Evolutionary conservation across 2,888 invertebrate genomes (phyloP).

Genomic region (Adela reaumurella): DNA sequence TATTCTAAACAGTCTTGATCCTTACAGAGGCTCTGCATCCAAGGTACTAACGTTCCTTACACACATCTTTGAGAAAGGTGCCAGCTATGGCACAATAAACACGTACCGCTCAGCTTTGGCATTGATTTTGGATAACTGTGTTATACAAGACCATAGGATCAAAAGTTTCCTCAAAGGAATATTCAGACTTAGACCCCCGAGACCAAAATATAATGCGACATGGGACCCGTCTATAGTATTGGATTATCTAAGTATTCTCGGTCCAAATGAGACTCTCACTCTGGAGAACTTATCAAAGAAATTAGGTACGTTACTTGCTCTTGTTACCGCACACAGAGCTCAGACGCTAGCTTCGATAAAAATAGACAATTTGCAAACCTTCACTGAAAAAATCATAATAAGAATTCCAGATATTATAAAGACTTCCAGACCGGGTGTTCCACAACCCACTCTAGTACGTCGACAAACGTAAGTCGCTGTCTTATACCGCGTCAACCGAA

Average conservation of each 20-base stretch:
- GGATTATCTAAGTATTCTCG: conserved; percentile 1
- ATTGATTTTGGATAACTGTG: conserved; percentile 1
- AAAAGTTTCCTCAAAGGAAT: conserved; percentile 7
- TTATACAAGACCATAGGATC: neutral
- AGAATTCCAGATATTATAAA: conserved; percentile 6
- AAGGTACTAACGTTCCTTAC: conserved; percentile 4
- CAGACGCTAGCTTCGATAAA: conserved; percentile 6
- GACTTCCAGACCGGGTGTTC: no score
- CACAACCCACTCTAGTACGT: no score
- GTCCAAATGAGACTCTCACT: conserved; percentile 3
- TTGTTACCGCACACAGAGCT: conserved; percentile 5
- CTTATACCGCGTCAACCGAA: no score
- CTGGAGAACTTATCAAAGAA: conserved; percentile 5
- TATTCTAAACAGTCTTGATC: neutral
- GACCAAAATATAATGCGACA: conserved; percentile 6
- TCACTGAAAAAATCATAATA: conserved; percentile 1
- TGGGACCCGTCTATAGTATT: conserved; percentile 6
- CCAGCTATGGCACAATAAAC: conserved; percentile 7
- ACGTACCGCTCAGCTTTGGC: conserved; percentile 5
- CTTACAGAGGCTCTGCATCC: neutral
- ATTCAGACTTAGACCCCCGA: conserved; percentile 3
- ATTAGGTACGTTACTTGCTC: conserved; percentile 4
- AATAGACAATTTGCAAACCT: conserved; percentile 2
- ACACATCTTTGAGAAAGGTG: neutral
- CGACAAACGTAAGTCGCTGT: no score